phyloP scores from a whole-genome alignment of 2,888 invertebrate genomes.

The Eudemis profundana region DNA sequence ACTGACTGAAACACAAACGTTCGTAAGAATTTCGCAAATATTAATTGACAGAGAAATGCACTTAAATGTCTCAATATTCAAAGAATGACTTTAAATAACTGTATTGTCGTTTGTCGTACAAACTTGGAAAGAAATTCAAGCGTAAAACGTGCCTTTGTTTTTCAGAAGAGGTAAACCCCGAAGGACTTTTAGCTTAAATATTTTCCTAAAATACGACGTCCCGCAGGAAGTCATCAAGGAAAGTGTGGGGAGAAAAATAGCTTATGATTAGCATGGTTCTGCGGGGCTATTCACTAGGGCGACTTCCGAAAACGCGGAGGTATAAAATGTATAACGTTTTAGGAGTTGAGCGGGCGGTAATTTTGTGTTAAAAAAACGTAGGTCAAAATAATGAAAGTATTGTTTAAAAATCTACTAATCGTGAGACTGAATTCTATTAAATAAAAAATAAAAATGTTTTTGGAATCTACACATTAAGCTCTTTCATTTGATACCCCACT shows the following conservation, averaged over 20 bases:
- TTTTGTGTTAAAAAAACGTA: too few relatives aligned
- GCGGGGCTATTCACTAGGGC: slow-evolving; percentile 6
- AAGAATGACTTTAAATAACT: not conserved
- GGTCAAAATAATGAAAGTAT: too few relatives aligned
- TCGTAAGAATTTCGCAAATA: too few relatives aligned
- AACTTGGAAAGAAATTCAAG: not conserved
- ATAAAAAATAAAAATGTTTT: too few relatives aligned
- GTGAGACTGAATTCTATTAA: too few relatives aligned
- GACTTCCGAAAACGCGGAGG: not conserved
- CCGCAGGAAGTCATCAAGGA: slow-evolving; percentile 1
- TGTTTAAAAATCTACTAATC: too few relatives aligned
- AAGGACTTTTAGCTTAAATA: slow-evolving; percentile 4
- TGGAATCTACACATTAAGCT: too few relatives aligned
- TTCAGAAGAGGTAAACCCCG: not conserved
- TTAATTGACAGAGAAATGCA: too few relatives aligned
- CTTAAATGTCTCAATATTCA: slow-evolving; percentile 1
- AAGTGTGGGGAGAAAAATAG: slow-evolving; percentile 20
- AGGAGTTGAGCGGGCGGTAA: not conserved
- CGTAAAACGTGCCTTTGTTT: slow-evolving; percentile 2
- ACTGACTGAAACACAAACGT: too few relatives aligned
- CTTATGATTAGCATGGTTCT: slow-evolving; percentile 14
- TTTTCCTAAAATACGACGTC: slow-evolving; percentile 13
- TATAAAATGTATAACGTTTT: not conserved
- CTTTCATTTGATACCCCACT: too few relatives aligned
- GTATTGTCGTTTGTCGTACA: not conserved